Evolutionary conservation across 37 sponge, comb jelly and placozoan species (phyloP).

Genomic region (Oopsacas minuta): DNA sequence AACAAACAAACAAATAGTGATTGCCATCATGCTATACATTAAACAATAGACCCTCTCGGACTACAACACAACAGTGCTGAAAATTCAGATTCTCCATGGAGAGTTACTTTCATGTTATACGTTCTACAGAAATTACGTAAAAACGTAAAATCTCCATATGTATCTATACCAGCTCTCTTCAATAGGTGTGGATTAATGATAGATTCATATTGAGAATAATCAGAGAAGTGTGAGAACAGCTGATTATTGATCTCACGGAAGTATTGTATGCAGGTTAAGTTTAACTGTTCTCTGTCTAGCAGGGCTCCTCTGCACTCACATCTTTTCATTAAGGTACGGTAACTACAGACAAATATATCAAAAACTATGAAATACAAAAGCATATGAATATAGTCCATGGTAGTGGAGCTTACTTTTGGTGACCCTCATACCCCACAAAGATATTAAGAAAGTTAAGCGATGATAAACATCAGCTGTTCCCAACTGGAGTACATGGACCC

Average conservation of each 20-base stretch:
- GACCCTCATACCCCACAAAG: too few species aligned
- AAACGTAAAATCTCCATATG: not conserved
- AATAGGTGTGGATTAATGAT: not conserved
- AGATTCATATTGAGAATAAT: conserved; percentile 9
- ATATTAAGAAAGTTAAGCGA: too few species aligned
- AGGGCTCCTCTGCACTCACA: not conserved
- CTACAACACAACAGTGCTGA: not conserved
- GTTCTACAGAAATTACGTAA: not conserved
- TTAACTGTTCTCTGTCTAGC: not conserved
- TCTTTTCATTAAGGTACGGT: not conserved
- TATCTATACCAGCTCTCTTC: not conserved
- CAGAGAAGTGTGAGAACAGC: not conserved
- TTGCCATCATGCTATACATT: not conserved
- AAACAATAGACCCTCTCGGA: not conserved
- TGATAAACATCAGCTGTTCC: too few species aligned
- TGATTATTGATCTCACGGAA: not conserved
- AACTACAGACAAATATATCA: not conserved
- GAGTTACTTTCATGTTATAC: not conserved
- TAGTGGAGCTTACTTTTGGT: not conserved
- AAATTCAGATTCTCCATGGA: not conserved
- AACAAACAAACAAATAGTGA: not conserved
- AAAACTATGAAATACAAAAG: not conserved
- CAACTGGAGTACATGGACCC: too few species aligned
- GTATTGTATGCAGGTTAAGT: not conserved
- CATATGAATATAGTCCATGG: not conserved